Conservation (phyloP, 2,888 invertebrate species). For the Linnaemya vulpina region DNA sequence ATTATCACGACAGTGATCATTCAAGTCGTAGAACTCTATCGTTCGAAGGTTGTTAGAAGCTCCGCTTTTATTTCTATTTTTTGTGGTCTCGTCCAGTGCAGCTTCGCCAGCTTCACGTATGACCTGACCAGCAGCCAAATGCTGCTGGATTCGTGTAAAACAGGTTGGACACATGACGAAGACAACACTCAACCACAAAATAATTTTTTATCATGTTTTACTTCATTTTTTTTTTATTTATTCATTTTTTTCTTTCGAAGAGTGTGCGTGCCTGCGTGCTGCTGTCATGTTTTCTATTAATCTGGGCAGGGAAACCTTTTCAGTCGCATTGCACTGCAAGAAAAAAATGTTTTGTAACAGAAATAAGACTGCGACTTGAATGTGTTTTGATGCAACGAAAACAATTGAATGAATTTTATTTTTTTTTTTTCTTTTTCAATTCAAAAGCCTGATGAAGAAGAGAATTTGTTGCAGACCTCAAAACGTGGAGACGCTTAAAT, state of each 20-base stretch:
- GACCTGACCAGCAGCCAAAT: constrained; percentile 45
- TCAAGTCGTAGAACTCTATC: constrained; percentile 26
- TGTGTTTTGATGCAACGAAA: too few species aligned
- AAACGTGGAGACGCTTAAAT: too few species aligned
- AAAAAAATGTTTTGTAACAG: too few species aligned
- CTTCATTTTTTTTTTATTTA: not conserved
- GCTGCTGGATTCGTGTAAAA: constrained; percentile 21
- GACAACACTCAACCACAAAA: constrained; percentile 39
- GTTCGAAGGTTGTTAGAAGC: constrained; percentile 23
- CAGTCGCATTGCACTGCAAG: not conserved
- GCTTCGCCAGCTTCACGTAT: constrained; percentile 1
- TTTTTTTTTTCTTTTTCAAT: too few species aligned
- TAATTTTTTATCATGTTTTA: too few species aligned
- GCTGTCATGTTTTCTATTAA: constrained; percentile 13
- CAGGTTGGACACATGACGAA: constrained; percentile 60
- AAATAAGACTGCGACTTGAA: too few species aligned
- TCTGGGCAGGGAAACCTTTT: constrained; percentile 13
- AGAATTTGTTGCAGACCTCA: too few species aligned
- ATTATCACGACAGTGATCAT: constrained; percentile 65
- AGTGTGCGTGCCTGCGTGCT: constrained; percentile 34
- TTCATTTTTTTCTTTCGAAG: not conserved
- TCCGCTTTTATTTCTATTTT: not conserved
- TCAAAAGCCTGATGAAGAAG: too few species aligned
- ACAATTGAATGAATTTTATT: too few species aligned
- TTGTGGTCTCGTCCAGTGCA: constrained; percentile 57